Conservation (phyloP, 2,113 vertebrate species). For the Varanus salvator region DNA sequence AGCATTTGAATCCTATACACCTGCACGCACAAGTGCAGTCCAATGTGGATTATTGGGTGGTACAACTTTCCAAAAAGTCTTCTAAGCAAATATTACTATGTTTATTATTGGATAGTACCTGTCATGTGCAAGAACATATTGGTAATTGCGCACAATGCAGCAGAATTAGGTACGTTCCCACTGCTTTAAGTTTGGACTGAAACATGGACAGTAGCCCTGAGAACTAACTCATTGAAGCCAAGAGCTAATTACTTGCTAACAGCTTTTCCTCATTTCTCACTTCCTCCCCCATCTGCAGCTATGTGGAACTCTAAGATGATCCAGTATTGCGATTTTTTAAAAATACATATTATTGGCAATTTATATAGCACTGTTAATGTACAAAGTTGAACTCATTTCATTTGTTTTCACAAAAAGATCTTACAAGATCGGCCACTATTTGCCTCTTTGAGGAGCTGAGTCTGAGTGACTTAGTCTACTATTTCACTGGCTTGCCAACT, state of each 20-base stretch:
- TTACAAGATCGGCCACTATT: background rate
- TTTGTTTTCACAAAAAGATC: background rate
- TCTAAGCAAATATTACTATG: background rate
- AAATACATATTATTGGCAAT: background rate
- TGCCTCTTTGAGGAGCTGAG: background rate
- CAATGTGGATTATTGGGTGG: background rate
- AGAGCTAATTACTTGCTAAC: background rate
- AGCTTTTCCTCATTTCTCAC: background rate
- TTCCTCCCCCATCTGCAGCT: background rate
- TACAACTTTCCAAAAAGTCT: background rate
- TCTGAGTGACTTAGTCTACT: background rate
- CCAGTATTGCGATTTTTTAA: background rate
- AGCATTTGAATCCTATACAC: background rate
- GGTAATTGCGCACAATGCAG: background rate
- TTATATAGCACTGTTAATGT: background rate
- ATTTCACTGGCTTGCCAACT: background rate
- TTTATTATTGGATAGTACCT: background rate
- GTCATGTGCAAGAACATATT: background rate
- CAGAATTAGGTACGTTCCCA: background rate
- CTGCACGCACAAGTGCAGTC: background rate
- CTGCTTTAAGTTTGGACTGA: background rate
- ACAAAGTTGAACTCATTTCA: background rate
- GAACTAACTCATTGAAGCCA: background rate
- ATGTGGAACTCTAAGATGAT: background rate
- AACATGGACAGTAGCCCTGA: background rate